Evolutionary conservation across 2,113 vertebrate species (phyloP).

Genomic region (Bucco capensis): DNA sequence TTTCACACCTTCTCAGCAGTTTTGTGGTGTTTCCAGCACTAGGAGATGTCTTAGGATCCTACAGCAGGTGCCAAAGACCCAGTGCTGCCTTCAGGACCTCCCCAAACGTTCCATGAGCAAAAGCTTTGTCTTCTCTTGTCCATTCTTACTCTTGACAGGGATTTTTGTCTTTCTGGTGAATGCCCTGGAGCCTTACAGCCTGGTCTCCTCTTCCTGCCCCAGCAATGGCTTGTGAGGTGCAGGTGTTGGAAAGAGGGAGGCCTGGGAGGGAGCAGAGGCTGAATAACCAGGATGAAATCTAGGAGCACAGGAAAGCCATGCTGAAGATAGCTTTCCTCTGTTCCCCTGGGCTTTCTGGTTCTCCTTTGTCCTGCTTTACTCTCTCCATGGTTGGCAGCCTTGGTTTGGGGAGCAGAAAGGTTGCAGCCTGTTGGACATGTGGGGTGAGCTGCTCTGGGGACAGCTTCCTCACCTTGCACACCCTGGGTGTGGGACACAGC

Average conservation of each 20-base stretch:
- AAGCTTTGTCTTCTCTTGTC: background rate
- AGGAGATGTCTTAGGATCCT: background rate
- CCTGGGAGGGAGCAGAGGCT: background rate
- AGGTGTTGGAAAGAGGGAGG: background rate
- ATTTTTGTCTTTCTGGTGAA: background rate
- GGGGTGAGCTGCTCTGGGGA: background rate
- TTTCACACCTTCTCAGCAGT: background rate
- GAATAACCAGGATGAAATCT: background rate
- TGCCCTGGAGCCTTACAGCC: background rate
- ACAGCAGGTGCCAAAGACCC: background rate
- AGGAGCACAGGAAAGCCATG: background rate
- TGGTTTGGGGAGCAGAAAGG: background rate
- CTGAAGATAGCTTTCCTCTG: background rate
- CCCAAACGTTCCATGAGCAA: background rate
- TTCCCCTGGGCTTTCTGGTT: background rate
- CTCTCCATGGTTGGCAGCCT: background rate
- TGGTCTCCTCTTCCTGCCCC: background rate
- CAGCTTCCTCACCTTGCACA: accelerated
- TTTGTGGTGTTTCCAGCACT: background rate
- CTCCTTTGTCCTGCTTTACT: background rate
- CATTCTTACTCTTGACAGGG: background rate
- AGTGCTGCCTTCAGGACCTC: background rate
- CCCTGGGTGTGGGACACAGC: background rate
- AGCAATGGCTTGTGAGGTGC: background rate
- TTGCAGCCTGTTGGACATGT: background rate